Conservation (phyloP, 2,113 vertebrate species). For the Eurystomus gularis region DNA sequence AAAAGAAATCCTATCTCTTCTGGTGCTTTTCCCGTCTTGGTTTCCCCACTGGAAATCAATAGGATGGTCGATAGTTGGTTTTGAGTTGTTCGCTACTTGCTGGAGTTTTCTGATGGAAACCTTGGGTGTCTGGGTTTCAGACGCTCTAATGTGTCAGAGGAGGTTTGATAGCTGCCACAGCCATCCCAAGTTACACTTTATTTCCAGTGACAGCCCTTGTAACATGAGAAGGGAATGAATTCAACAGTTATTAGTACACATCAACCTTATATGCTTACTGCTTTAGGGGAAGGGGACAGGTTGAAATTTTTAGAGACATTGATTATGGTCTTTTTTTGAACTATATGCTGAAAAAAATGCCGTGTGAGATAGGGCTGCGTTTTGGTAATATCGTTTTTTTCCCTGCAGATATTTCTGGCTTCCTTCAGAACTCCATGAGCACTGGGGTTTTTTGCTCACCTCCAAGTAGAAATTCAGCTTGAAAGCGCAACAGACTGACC, state of each 20-base stretch:
- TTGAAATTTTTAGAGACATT: constrained; percentile 21
- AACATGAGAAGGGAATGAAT: constrained; percentile 72
- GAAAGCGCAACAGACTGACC: background rate
- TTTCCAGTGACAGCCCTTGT: constrained; percentile 77
- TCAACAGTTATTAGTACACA: constrained; percentile 65
- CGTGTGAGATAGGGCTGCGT: background rate
- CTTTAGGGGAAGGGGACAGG: background rate
- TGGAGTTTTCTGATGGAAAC: constrained; percentile 79
- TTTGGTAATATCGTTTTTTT: background rate
- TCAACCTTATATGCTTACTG: constrained; percentile 61
- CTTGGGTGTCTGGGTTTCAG: constrained; percentile 74
- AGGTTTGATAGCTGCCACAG: constrained; percentile 70
- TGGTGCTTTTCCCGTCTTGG: constrained; percentile 75
- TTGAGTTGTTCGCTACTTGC: constrained; percentile 77
- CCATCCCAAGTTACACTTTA: constrained; percentile 73
- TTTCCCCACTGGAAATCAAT: constrained; percentile 81
- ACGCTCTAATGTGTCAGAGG: constrained; percentile 73
- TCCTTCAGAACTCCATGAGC: background rate
- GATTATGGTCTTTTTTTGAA: background rate
- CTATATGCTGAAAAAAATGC: background rate
- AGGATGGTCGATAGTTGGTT: constrained; percentile 80
- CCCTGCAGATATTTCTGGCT: background rate
- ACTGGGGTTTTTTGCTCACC: background rate
- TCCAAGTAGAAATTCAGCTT: background rate
- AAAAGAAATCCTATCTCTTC: constrained; percentile 80